Conservation (phyloP, 2,113 vertebrate genomes). For the Cavia aperea region DNA sequence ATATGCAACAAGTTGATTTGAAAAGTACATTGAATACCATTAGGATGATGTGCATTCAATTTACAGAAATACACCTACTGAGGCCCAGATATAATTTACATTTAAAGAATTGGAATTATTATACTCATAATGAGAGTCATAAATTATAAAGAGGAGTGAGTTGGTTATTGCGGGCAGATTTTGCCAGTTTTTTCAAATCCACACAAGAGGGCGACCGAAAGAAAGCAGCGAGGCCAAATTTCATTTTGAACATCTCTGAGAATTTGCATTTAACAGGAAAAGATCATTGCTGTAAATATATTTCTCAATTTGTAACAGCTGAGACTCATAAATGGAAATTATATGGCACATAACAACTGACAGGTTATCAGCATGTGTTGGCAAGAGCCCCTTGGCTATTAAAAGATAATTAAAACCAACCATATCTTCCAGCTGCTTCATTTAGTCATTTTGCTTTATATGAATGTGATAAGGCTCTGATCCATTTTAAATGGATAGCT, state of each 20-base stretch:
- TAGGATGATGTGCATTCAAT: neutral
- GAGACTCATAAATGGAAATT: constrained; percentile 70
- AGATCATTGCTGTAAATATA: constrained; percentile 71
- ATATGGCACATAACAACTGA: constrained; percentile 72
- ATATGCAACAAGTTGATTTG: neutral
- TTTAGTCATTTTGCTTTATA: constrained; percentile 55
- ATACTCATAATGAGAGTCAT: neutral
- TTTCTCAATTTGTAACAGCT: constrained; percentile 75
- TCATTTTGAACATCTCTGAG: constrained; percentile 61
- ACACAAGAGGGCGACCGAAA: constrained; percentile 54
- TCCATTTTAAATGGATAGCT: constrained; percentile 57
- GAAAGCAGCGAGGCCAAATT: constrained; percentile 49
- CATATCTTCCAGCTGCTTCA: constrained; percentile 74
- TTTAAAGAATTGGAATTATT: neutral
- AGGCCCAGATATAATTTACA: neutral
- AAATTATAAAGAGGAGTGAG: constrained; percentile 33
- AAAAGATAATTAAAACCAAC: constrained; percentile 75
- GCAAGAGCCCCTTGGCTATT: constrained; percentile 73
- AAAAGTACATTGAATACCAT: neutral
- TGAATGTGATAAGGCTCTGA: constrained; percentile 41
- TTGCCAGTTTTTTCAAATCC: neutral
- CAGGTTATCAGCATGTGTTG: constrained; percentile 70
- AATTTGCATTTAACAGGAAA: constrained; percentile 72
- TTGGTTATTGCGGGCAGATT: neutral
- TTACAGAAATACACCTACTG: neutral